Evolutionary conservation across 2,888 invertebrate genomes (phyloP), one percentile per base, ranked within the genome.

Genomic region (Adelphocoris suturalis): DNA sequence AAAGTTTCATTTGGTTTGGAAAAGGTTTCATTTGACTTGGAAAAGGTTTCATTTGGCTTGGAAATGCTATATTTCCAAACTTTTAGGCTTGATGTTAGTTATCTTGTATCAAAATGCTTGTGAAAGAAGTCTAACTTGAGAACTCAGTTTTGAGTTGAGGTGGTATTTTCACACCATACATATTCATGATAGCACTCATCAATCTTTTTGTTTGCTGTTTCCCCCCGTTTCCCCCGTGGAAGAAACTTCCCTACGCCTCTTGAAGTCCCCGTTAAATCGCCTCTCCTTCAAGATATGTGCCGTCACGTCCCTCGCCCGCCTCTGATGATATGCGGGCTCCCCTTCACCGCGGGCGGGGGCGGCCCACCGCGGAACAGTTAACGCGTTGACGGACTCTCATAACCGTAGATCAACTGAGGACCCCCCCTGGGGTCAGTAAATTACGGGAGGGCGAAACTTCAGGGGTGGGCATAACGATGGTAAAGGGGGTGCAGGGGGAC

Each of bases 321-420:
- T 37, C 37, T 14, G 37, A 78, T 78, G 78, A 68, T 68, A 68
- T 23, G 68, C 68, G 52, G 52, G 48, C 48, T 13, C 13, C 48
- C 48, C 48, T 48, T 13, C n/a, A 4, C 61, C 61, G n/a, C 61
- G 4, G 9, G 14, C 57, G 16, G 19, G 16, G 48, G 13, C 61
- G 61, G 61, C n/a, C 37, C 19, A 23, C 68, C 68, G 11, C 68
- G 68, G 68, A 68, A n/a, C 78, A 78, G 78, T 47, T n/a, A 78
- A 78, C 78, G 78, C 78, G 78, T 78, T 78, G 78, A 78, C 78
- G 78, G 78, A 78, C 78, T 78, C 78, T 46, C 78, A 78, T 78
- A 78, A 78, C 78, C 78, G 78, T 78, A 78, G 78, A 78, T 78
- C 46, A 78, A 78, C 78, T 78, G 12, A 23, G 27, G 68, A 23